Evolutionary conservation across 1,140 invertebrate genomes (phyloP), one percentile per base, ranked within the genome.

Genomic region (Panagrolaimus sp.): DNA sequence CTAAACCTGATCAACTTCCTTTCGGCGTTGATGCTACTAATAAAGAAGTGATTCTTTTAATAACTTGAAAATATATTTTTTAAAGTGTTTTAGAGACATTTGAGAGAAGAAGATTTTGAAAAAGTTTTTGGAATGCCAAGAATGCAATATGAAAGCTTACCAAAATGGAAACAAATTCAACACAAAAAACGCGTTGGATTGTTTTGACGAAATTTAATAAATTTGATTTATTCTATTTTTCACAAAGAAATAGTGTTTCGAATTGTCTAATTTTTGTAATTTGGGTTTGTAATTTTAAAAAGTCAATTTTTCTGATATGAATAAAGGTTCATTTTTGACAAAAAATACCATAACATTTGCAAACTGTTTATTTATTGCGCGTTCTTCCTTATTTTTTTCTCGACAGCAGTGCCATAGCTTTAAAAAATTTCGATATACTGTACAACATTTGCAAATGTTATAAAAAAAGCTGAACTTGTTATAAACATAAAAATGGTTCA

Each of bases 41-140:
- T 25, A 57, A 57, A 57, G 51, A 57, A 16, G 51, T 57, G n/a
- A 25, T 11, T n/a, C 11, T 57, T 2, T n/a, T 51, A 20, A 57
- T 3, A 57, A 14, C 11, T 13, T 27, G 5, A 20, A 5, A 8
- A 8, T 27, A 23, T 23, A n/a, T 57, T 11, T 16, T 11, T 8
- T 57, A 57, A 57, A 25, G n/a, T n/a, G n/a, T 57, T 57, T 57
- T 27, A 57, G 51, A 27, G 20, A 27, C 51, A 57, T 13, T 25
- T 57, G 8, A 57, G 8, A 13, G 51, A 57, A 25, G 27, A 11
- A 11, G 51, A 57, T 16, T 57, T 57, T 25, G 11, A 25, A 20
- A 27, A 57, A 57, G 51, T 57, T 57, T 27, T 57, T 23, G 51
- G 51, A 11, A 57, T 57, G 9, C 9, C 20, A 13, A 14, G 51